Conservation (phyloP, 1,140 invertebrate genomes). For the Conopomorpha cramerella region DNA sequence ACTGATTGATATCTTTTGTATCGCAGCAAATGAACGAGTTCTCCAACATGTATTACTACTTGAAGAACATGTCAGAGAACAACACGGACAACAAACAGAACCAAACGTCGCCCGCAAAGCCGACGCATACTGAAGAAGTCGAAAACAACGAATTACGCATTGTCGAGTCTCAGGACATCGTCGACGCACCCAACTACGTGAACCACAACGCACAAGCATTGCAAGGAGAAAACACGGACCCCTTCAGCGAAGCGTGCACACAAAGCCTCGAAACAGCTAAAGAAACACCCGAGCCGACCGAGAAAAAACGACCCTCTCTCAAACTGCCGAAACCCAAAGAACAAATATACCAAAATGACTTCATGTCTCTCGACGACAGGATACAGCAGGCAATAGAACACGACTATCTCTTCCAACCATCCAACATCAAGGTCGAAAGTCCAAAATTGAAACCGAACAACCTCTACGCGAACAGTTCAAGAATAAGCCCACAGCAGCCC, state of each 20-base stretch:
- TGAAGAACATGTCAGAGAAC: slow-evolving; percentile 75
- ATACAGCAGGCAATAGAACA: slow-evolving; percentile 57
- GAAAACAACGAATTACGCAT: slow-evolving; percentile 32
- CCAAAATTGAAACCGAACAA: slow-evolving; percentile 50
- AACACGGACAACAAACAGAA: slow-evolving; percentile 21
- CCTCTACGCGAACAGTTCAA: slow-evolving; percentile 47
- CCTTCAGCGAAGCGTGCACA: slow-evolving; percentile 53
- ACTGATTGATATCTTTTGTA: no score
- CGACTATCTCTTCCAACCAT: slow-evolving; percentile 64
- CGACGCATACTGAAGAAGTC: no score
- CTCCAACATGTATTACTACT: slow-evolving; percentile 80
- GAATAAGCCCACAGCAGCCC: slow-evolving; percentile 36
- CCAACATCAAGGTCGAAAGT: slow-evolving; percentile 62
- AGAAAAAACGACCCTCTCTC: slow-evolving; percentile 30
- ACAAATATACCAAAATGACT: slow-evolving; percentile 51
- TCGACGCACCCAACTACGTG: slow-evolving; percentile 24
- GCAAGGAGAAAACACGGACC: slow-evolving; percentile 24
- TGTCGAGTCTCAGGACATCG: slow-evolving; percentile 35
- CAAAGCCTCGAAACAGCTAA: slow-evolving; percentile 45
- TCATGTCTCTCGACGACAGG: slow-evolving; percentile 26
- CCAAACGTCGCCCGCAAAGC: slow-evolving; percentile 21
- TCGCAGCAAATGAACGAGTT: slow-evolving; percentile 75
- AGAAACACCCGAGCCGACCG: slow-evolving; percentile 15
- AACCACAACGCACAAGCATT: slow-evolving; percentile 7
- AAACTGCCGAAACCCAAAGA: slow-evolving; percentile 40